These are phyloP conservation scores for Acanthacorydalis orientalis DNA, from an alignment of 2,888 invertebrate species.

Conservation along the genomic window DNA sequence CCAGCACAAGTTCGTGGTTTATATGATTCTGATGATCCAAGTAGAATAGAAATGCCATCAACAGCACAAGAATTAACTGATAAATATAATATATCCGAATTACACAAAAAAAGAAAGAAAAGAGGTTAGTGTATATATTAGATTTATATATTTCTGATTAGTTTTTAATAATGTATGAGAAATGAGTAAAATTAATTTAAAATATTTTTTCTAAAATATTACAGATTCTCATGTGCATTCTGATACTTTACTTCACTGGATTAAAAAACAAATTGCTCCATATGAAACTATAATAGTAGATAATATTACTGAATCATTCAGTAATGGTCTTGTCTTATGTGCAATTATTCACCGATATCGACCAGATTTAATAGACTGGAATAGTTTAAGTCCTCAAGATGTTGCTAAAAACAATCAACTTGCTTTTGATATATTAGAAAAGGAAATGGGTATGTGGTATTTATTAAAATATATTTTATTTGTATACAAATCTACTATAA, in stretches of 20 bases:
- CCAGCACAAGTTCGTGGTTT: constrained; percentile 58
- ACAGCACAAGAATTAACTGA: constrained; percentile 14
- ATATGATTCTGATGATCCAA: constrained; percentile 54
- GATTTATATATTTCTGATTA: background rate
- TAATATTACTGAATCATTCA: constrained; percentile 54
- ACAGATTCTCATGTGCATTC: constrained; percentile 53
- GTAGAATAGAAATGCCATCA: constrained; percentile 32
- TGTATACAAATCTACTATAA: too few species aligned
- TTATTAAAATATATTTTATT: too few species aligned
- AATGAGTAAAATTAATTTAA: background rate
- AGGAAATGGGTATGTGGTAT: constrained; percentile 33
- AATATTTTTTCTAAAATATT: constrained; percentile 9
- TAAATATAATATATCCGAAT: constrained; percentile 25
- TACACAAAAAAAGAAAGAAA: constrained; percentile 47
- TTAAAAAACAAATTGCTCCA: constrained; percentile 51
- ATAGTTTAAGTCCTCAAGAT: constrained; percentile 43
- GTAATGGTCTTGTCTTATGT: constrained; percentile 47
- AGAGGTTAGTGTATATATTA: constrained; percentile 28
- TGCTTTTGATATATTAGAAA: constrained; percentile 74
- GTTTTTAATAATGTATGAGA: constrained; percentile 1
- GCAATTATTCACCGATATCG: constrained; percentile 72
- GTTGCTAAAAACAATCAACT: constrained; percentile 54
- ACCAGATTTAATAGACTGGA: constrained; percentile 73
- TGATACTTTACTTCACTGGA: constrained; percentile 62
- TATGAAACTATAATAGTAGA: constrained; percentile 36